Percentiles rank a stretch among this genome's conserved stretches.
These are phyloP conservation scores for Pangasius larnaudii DNA, from an alignment of 2,797 vertebrate species.

Conservation along the genomic window DNA sequence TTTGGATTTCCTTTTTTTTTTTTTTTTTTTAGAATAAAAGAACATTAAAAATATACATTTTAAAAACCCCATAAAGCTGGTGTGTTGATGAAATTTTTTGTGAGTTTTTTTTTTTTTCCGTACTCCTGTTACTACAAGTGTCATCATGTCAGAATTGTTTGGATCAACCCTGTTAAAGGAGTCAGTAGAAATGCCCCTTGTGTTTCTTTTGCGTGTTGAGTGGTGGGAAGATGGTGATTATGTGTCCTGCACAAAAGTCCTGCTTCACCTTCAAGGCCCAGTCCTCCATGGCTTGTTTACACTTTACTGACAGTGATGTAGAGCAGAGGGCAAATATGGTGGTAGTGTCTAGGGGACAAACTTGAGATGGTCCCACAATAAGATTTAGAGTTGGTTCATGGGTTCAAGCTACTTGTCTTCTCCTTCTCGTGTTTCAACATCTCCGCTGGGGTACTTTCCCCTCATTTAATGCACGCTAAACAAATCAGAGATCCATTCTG, in stretches of 20 bases:
- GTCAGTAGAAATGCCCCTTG: neutral
- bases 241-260: slow-evolving; percentile 29
- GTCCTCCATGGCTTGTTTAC: slow-evolving; percentile 61
- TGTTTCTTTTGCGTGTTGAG: neutral
- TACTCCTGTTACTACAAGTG: neutral
- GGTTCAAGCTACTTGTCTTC: slow-evolving; percentile 2
- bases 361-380: neutral
- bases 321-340: slow-evolving; percentile 59
- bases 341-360: slow-evolving; percentile 53
- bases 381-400: slow-evolving; percentile 4
- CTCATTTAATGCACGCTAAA: slow-evolving; percentile 52
- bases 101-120: neutral
- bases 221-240: slow-evolving; percentile 2
- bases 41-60: neutral
- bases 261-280: slow-evolving; percentile 56
- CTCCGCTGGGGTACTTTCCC: slow-evolving; percentile 56
- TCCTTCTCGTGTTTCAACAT: slow-evolving; percentile 18
- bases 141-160: neutral
- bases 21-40: slow-evolving; percentile 19
- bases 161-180: slow-evolving; percentile 4
- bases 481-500: slow-evolving; percentile 49
- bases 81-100: neutral
- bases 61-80: neutral
- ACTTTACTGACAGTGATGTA: slow-evolving; percentile 63
- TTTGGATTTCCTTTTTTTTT: slow-evolving; percentile 62